Evolutionary conservation across 2,797 vertebrate genomes (phyloP).

Genomic region (Galago senegalensis): DNA sequence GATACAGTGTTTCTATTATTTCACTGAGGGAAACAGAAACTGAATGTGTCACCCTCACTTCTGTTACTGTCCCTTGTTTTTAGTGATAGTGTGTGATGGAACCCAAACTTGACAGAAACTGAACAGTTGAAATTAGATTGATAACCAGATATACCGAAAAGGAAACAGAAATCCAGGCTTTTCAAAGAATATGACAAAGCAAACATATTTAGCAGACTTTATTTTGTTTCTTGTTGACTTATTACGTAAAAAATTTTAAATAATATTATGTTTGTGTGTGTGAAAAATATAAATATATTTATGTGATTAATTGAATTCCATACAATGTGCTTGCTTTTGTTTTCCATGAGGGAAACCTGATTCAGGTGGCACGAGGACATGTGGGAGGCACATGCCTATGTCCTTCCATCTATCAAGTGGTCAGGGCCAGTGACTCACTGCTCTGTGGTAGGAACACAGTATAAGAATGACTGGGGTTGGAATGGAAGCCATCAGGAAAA

Average conservation of each 20-base stretch:
- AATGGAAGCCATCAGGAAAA: not conserved
- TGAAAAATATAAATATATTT: not conserved
- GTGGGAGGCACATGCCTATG: not conserved
- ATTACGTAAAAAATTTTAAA: not conserved
- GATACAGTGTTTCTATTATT: not conserved
- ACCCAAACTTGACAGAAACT: not conserved
- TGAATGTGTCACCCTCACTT: too few relatives aligned
- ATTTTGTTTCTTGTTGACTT: slow-evolving; percentile 7
- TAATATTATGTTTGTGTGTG: not conserved
- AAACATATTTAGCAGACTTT: not conserved
- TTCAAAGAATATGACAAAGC: not conserved
- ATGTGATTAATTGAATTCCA: not conserved
- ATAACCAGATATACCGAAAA: not conserved
- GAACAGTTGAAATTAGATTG: not conserved
- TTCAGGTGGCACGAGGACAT: not conserved
- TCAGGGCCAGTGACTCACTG: not conserved
- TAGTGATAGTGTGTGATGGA: not conserved
- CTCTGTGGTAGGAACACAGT: not conserved
- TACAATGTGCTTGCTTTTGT: not conserved
- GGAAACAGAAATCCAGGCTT: not conserved
- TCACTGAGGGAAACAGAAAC: not conserved
- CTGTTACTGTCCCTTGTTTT: not conserved
- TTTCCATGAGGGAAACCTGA: not conserved
- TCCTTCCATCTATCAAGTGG: not conserved
- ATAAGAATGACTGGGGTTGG: not conserved